A percentile compares a stretch with the other conserved stretches of the same genome.
Conservation (phyloP, 1,140 invertebrate genomes). For the Caenorhabditis brenneri region DNA sequence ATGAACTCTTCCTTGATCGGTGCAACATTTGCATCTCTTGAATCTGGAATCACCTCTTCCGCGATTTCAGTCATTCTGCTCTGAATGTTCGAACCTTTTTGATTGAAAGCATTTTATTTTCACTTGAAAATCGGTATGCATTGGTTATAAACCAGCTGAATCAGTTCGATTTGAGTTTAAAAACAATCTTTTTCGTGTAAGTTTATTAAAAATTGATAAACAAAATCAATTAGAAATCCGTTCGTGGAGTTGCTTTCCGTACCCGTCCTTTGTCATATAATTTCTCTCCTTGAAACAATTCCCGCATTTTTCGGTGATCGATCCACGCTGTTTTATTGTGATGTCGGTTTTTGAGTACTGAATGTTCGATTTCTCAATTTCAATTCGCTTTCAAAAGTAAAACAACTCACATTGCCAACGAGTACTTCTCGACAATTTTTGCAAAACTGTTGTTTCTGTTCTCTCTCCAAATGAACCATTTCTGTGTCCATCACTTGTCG, state of each 20-base stretch:
- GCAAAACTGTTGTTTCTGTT: conserved; percentile 45
- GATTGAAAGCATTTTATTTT: no score
- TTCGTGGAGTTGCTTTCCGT: conserved; percentile 13
- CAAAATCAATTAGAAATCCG: background rate
- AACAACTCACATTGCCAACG: conserved; percentile 44
- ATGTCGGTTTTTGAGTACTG: conserved; percentile 15
- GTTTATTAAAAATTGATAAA: no score
- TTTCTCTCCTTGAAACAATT: conserved; percentile 28
- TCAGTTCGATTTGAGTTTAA: no score
- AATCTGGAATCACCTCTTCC: background rate
- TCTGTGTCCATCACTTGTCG: conserved; percentile 48
- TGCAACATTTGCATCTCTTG: conserved; percentile 32
- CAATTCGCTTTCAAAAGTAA: background rate
- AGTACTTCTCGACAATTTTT: conserved; percentile 54
- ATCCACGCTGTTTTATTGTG: background rate
- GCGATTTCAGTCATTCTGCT: background rate
- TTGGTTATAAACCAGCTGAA: no score
- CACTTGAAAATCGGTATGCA: no score
- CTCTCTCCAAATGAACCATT: conserved; percentile 40
- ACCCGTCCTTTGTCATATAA: conserved; percentile 25
- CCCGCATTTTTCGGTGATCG: background rate
- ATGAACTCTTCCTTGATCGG: conserved; percentile 57
- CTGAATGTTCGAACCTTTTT: background rate
- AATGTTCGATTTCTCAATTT: conserved; percentile 13
- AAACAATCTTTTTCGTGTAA: no score